Percentiles rank a stretch among this genome's conserved stretches.
Evolutionary conservation across 2,113 vertebrate species (phyloP).

Genomic region (Seriola aureovittata): DNA sequence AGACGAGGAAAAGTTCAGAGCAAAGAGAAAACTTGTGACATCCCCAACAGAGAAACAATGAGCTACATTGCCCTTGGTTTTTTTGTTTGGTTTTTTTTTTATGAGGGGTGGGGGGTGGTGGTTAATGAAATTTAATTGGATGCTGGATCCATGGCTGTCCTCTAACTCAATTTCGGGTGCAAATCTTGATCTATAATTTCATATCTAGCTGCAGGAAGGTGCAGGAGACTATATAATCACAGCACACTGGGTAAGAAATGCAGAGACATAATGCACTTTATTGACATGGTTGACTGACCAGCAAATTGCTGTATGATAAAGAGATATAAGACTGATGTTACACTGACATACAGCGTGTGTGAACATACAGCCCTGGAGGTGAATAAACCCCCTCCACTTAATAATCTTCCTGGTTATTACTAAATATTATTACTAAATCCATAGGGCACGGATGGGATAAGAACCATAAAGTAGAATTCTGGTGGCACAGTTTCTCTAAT

Average conservation of each 20-base stretch:
- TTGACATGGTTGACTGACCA: background rate
- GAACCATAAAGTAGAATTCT: background rate
- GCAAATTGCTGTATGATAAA: background rate
- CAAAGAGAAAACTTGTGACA: background rate
- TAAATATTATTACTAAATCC: background rate
- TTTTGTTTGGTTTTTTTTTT: background rate
- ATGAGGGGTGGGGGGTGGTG: too few species aligned
- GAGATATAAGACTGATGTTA: background rate
- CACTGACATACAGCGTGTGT: background rate
- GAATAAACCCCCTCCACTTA: background rate
- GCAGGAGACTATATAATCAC: background rate
- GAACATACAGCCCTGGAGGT: background rate
- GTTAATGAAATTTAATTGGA: background rate
- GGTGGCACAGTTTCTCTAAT: conserved; percentile 8
- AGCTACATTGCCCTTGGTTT: background rate
- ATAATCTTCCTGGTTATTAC: background rate
- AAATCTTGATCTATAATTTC: conserved; percentile 13
- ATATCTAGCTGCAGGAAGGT: conserved; percentile 2
- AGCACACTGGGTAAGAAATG: background rate
- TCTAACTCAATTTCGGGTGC: conserved; percentile 2
- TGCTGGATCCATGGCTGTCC: background rate
- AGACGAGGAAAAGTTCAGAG: background rate
- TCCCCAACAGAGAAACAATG: background rate
- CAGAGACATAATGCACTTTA: conserved; percentile 9
- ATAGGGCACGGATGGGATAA: conserved; percentile 6